Evolutionary conservation across 1,140 invertebrate species (phyloP).

Genomic region (Anagrus nilaparvatae): DNA sequence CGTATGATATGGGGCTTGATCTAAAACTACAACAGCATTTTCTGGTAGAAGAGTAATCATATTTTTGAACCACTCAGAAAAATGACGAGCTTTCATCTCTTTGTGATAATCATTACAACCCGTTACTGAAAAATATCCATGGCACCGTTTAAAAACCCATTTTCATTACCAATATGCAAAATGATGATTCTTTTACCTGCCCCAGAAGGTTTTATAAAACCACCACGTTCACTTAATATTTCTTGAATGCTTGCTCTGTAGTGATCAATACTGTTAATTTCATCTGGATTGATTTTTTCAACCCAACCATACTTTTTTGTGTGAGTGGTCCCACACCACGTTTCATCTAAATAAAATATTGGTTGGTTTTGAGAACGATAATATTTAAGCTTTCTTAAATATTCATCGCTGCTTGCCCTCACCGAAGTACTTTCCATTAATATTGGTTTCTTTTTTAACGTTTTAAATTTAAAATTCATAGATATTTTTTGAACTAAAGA

Average conservation of each 20-base stretch:
- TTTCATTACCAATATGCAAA: too few relatives aligned
- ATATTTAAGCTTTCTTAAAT: neutral
- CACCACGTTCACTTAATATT: neutral
- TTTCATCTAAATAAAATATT: too few relatives aligned
- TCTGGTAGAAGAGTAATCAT: conserved; percentile 19
- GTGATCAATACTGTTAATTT: neutral
- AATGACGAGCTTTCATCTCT: conserved; percentile 8
- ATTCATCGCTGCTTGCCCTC: neutral
- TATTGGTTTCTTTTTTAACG: conserved; percentile 8
- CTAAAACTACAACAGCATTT: conserved; percentile 17
- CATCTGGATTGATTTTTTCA: neutral
- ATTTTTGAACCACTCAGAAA: too few relatives aligned
- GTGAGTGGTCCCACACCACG: too few relatives aligned
- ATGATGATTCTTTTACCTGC: conserved; percentile 6
- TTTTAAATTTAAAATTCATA: too few relatives aligned
- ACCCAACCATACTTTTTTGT: too few relatives aligned
- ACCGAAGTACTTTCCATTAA: conserved; percentile 8
- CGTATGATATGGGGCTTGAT: conserved; percentile 11
- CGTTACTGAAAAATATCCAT: conserved; percentile 1
- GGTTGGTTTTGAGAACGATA: conserved; percentile 4
- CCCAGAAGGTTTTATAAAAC: conserved; percentile 8
- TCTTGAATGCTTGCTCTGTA: conserved; percentile 4
- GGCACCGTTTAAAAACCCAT: too few relatives aligned
- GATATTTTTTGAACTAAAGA: too few relatives aligned
- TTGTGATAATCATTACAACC: neutral